A percentile compares a stretch with the other conserved stretches of the same genome.
Evolutionary conservation across 2,113 vertebrate genomes (phyloP).

Genomic region (Geococcyx californianus): DNA sequence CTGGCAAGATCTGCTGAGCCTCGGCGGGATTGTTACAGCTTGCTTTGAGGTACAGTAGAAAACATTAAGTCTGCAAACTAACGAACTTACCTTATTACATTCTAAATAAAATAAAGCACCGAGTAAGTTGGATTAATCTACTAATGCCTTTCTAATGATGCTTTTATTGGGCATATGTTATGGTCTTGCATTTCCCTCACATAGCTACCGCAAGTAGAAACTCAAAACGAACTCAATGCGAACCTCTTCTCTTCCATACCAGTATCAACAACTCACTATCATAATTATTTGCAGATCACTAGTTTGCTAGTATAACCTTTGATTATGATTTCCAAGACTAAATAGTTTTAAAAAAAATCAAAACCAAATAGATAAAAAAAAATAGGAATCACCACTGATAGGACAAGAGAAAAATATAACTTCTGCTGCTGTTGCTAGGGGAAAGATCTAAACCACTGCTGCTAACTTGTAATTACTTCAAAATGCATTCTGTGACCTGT

Average conservation of each 20-base stretch:
- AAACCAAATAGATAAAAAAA: not conserved
- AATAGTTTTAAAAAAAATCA: not conserved
- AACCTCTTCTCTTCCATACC: not conserved
- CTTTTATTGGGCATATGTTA: constrained; percentile 74
- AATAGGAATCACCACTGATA: not conserved
- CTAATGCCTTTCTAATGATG: constrained; percentile 79
- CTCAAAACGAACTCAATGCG: constrained; percentile 23
- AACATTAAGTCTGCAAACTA: constrained; percentile 74
- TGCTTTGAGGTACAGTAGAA: constrained; percentile 72
- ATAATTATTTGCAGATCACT: constrained; percentile 8
- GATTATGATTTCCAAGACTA: not conserved
- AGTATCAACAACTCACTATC: not conserved
- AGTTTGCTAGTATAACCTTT: not conserved
- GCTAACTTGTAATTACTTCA: not conserved
- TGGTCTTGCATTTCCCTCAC: constrained; percentile 52
- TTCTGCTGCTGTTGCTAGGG: not conserved
- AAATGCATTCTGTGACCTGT: not conserved
- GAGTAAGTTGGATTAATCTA: constrained; percentile 69
- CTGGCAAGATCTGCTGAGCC: constrained; percentile 66
- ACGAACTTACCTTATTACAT: constrained; percentile 76
- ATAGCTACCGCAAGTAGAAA: constrained; percentile 29
- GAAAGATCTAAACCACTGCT: not conserved
- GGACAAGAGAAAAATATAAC: not conserved
- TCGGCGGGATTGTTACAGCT: constrained; percentile 75
- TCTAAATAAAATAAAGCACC: constrained; percentile 74